Conservation (phyloP, 2,113 vertebrate species). For the Elanoides forficatus region DNA sequence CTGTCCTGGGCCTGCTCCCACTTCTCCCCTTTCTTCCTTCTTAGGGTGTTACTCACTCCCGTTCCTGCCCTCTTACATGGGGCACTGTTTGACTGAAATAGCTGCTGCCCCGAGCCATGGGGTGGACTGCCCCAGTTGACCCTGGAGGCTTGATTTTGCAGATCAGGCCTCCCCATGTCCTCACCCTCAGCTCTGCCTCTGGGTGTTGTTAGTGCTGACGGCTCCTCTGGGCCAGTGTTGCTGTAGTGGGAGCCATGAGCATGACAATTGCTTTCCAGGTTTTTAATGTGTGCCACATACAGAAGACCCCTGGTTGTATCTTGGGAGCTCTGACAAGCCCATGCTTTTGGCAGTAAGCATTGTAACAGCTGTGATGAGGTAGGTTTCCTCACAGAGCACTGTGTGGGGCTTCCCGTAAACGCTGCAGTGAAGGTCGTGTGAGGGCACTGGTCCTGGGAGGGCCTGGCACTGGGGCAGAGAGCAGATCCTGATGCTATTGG, state of each 20-base stretch:
- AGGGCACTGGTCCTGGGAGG: background rate
- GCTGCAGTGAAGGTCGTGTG: background rate
- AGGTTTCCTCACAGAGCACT: background rate
- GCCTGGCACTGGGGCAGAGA: background rate
- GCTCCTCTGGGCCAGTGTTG: background rate
- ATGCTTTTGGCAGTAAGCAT: constrained; percentile 1
- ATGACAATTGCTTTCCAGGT: constrained; percentile 30
- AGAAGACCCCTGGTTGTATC: background rate
- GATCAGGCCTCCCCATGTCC: background rate
- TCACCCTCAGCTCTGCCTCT: rapidly evolving
- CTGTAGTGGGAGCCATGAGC: background rate
- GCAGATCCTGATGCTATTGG: background rate
- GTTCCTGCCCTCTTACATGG: background rate
- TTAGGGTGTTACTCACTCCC: background rate
- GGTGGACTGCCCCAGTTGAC: background rate
- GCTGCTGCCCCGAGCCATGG: background rate
- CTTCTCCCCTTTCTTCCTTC: constrained; percentile 37
- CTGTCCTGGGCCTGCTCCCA: background rate
- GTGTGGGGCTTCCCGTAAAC: background rate
- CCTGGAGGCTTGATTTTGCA: background rate
- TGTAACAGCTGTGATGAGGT: constrained; percentile 43
- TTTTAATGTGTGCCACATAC: background rate
- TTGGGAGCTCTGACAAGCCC: background rate
- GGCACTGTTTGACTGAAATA: constrained; percentile 11
- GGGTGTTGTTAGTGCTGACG: rapidly evolving